Evolutionary conservation across 1,140 invertebrate genomes (phyloP), one percentile per base, ranked within the genome.

Genomic region (Bombus confusus): DNA sequence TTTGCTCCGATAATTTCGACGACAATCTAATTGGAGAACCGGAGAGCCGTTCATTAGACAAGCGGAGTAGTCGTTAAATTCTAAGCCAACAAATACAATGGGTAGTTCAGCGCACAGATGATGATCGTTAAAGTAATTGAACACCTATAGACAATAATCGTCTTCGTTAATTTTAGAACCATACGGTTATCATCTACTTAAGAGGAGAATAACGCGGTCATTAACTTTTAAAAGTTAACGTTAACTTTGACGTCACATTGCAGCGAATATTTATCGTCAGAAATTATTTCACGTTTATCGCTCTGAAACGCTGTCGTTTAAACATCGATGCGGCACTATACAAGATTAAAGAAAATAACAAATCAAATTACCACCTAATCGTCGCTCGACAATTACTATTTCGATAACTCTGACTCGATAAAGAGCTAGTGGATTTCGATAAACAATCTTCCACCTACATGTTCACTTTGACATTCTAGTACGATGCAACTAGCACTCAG

Each of bases 71-170:
- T 34, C 52, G 57, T 31, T 80, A 69, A 76, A 57, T 41, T 74
- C 43, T 76, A 25, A 75, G 76, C 74, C 83, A 84, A 86, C 75
- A 84, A 89, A 57, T 72, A 43, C 87, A 87, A 89, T 88, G 73
- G 83, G n/a, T 78, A 81, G 88, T 86, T 87, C 85, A 72, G 79
- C 76, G 76, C 77, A 57, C 83, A 86, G 72, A 66, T 64, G 73
- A 43, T 57, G 37, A 79, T 90, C 80, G 62, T 90, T 89, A 82
- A 86, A 34, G 71, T 90, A 90, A 90, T 90, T 90, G 78, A 71
- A 78, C 69, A 52, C 47, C 81, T 78, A 73, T 28, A 37, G 66
- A 22, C 47, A 18, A 52, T 52, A 52, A 52, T 52, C 22, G 22
- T 31, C 59, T 39, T 86, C 68, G 34, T 80, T 90, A 86, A 69